Base-by-base conservation (phyloP, 1,140 invertebrate genomes). In the Dreissena polymorpha region DNA sequence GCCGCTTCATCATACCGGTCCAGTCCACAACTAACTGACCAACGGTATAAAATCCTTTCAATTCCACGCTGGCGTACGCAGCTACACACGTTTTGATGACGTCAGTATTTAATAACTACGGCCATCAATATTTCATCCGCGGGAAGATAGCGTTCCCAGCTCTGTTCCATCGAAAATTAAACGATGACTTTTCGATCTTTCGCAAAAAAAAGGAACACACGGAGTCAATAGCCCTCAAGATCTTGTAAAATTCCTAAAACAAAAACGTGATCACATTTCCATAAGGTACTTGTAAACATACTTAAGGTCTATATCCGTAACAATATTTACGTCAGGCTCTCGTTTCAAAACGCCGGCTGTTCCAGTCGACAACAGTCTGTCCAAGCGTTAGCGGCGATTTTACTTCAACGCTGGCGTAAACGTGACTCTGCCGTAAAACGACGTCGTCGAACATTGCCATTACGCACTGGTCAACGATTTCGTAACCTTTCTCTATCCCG, bases 1-100 rank as follows among this genome's bases (percentile, higher is more conserved):
- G 65, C 50, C 85, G 82, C 5, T 70, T 64, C 60, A 88, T 39
- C 13, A 63, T 21, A 0, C 70, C 73, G 7, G 67, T 53, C 85
- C 88, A 88, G 71, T 90, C 89, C n/a, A 88, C 86, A 3, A 90
- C 84, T 87, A 90, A 88, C 85, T 90, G 89, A 51, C 88, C 89
- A 3, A 87, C 49, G 57, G 89, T 89, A 25, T 81, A 55, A 21
- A 79, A 21, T 0, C 89, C 89, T 16, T 60, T 29, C 39, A 88
- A 72, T 55, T 90, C 89, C 14, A 90, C 85, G 10, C 78, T 84
- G 25, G 68, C 75, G 63, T 82, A 89, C 0, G 78, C 72, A 7
- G 60, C 51, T 65, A 84, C 85, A 50, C 71, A 68, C 13, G 85
- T 68, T 29, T 55, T 50, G 10, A 89, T 83, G 16, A 86, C 78